Evolutionary conservation across 2,888 invertebrate genomes (phyloP).

Genomic region (Mystacides longicornis): DNA sequence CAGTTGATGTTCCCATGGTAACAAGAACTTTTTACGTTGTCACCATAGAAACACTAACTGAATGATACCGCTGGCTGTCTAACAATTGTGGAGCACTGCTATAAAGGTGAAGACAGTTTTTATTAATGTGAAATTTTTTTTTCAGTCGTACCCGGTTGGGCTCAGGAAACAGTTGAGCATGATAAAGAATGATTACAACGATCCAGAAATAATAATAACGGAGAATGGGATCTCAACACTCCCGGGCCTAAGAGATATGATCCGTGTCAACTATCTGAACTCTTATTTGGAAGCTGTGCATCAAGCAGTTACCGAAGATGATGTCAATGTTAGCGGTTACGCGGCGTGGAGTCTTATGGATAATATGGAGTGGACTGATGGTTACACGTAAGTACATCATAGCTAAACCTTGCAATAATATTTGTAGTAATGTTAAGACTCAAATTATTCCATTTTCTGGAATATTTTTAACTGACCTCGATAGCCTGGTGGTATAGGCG

Average conservation of each 20-base stretch:
- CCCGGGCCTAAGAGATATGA: conserved; percentile 28
- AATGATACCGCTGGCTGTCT: too few relatives aligned
- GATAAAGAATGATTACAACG: conserved; percentile 33
- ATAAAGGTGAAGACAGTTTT: too few relatives aligned
- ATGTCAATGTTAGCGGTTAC: conserved; percentile 54
- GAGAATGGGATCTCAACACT: conserved; percentile 35
- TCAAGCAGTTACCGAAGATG: conserved; percentile 38
- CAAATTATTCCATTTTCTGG: too few relatives aligned
- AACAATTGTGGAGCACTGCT: too few relatives aligned
- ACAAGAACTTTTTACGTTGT: too few relatives aligned
- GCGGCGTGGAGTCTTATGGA: conserved; percentile 69
- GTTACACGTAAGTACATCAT: conserved; percentile 58
- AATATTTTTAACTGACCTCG: too few relatives aligned
- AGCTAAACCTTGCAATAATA: too few relatives aligned
- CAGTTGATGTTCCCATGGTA: too few relatives aligned
- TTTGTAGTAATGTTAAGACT: too few relatives aligned
- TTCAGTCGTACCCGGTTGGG: conserved; percentile 35
- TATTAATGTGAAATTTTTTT: conserved; percentile 3
- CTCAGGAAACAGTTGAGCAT: conserved; percentile 34
- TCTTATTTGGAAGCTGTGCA: conserved; percentile 28
- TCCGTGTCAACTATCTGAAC: conserved; percentile 25
- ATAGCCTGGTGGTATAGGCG: too few relatives aligned
- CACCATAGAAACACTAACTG: too few relatives aligned
- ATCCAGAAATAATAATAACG: conserved; percentile 32
- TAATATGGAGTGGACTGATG: conserved; percentile 66